phyloP scores from a whole-genome alignment of 2,888 invertebrate species.

The Hirtodrosophila histrioides region DNA sequence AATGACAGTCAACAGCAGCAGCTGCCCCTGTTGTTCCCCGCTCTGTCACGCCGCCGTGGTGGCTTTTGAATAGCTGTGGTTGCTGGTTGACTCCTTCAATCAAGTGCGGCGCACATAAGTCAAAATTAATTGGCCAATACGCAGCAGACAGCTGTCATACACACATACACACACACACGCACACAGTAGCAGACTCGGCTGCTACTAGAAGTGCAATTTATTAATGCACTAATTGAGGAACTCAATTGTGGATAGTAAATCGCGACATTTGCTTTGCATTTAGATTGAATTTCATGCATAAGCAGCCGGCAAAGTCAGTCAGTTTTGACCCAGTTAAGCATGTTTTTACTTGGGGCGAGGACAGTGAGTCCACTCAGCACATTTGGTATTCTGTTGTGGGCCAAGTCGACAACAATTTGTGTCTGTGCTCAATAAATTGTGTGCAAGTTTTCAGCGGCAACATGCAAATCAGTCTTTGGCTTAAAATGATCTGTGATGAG shows the following conservation, averaged over 20 bases:
- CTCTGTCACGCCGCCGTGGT: no score
- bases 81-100: constrained; percentile 21
- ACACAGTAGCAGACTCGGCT: constrained; percentile 4
- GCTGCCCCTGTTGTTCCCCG: no score
- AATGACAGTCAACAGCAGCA: constrained; percentile 1
- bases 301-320: constrained; percentile 11
- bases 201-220: constrained; percentile 8
- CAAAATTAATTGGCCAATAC: constrained; percentile 54
- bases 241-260: constrained; percentile 8
- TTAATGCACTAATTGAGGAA: constrained; percentile 56
- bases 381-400: constrained; percentile 26
- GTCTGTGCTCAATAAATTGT: background rate
- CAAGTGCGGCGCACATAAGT: constrained; percentile 31
- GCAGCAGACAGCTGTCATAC: constrained; percentile 16
- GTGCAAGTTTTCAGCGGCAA: constrained; percentile 4
- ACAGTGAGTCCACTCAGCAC: background rate
- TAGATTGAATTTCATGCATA: constrained; percentile 52
- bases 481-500: constrained; percentile 38
- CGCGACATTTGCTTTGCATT: constrained; percentile 48
- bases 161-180: background rate
- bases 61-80: constrained; percentile 16
- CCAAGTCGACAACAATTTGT: constrained; percentile 50
- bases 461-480: constrained; percentile 51
- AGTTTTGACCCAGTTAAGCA: constrained; percentile 46
- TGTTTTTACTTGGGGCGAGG: constrained; percentile 42